Conservation (phyloP, 2,113 vertebrate genomes). For the Gobio gobio region DNA sequence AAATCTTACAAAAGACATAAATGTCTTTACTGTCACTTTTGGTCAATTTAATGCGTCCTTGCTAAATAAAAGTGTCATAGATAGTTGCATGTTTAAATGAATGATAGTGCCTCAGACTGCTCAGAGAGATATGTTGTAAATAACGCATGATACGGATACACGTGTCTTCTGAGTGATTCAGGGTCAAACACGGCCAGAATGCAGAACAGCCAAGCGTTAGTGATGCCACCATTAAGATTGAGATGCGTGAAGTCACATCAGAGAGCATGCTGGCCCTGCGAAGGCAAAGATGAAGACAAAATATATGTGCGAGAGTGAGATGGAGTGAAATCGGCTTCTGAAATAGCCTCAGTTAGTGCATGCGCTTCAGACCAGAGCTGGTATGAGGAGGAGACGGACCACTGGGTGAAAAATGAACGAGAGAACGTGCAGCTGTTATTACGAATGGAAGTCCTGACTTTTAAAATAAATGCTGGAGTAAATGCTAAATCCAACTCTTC, state of each 20-base stretch:
- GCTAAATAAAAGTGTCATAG: neutral
- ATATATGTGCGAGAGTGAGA: too few relatives aligned
- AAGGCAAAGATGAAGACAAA: neutral
- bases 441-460: neutral
- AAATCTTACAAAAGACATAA: too few relatives aligned
- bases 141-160: neutral
- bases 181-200: neutral
- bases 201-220: neutral
- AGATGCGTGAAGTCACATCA: constrained; percentile 2
- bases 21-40: neutral
- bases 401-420: neutral
- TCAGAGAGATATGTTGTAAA: neutral
- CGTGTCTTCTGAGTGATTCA: neutral
- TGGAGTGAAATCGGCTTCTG: too few relatives aligned
- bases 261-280: neutral
- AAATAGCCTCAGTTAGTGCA: neutral
- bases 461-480: neutral
- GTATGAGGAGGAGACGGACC: neutral
- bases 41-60: neutral
- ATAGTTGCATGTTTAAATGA: neutral
- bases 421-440: neutral
- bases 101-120: neutral
- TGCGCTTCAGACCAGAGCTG: neutral
- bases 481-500: neutral
- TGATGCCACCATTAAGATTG: neutral